Evolutionary conservation across 35 echinoderm and acorn worm species (phyloP).

Genomic region (Ophiothrix spiculata): DNA sequence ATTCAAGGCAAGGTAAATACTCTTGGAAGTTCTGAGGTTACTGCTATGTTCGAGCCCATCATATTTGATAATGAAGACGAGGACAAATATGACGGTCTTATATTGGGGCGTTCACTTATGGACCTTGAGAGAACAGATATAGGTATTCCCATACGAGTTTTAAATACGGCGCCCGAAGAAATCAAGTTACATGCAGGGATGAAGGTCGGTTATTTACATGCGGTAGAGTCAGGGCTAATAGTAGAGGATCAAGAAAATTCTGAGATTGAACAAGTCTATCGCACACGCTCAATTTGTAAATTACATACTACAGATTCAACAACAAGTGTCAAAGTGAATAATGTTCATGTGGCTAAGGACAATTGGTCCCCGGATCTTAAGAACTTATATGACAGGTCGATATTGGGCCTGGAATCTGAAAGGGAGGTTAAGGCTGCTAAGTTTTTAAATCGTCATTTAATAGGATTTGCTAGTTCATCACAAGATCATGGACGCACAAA

Average conservation of each 20-base stretch:
- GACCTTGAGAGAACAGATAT: slow-evolving; percentile 25
- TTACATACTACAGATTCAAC: not conserved
- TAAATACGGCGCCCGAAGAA: slow-evolving; percentile 30
- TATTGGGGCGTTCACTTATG: slow-evolving; percentile 26
- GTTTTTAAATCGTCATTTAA: not conserved
- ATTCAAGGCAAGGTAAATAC: slow-evolving; percentile 16
- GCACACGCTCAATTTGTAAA: not conserved
- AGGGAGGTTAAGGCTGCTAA: not conserved
- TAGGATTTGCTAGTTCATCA: slow-evolving; percentile 18
- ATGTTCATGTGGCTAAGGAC: not conserved
- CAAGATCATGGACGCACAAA: slow-evolving; percentile 42
- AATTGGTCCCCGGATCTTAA: slow-evolving; percentile 10
- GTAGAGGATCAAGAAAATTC: not conserved
- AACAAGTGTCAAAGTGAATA: not conserved
- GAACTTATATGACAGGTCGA: not conserved
- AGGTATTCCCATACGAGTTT: slow-evolving; percentile 31
- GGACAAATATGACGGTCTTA: slow-evolving; percentile 25
- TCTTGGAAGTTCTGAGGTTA: not conserved
- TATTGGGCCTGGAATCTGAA: not conserved
- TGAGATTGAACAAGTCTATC: not conserved
- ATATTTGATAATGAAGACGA: not conserved
- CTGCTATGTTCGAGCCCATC: not conserved
- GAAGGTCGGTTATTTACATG: not conserved
- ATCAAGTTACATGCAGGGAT: not conserved
- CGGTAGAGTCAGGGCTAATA: not conserved